Base-by-base conservation (phyloP, 2,113 vertebrate genomes). In the Tetrax tetrax region DNA sequence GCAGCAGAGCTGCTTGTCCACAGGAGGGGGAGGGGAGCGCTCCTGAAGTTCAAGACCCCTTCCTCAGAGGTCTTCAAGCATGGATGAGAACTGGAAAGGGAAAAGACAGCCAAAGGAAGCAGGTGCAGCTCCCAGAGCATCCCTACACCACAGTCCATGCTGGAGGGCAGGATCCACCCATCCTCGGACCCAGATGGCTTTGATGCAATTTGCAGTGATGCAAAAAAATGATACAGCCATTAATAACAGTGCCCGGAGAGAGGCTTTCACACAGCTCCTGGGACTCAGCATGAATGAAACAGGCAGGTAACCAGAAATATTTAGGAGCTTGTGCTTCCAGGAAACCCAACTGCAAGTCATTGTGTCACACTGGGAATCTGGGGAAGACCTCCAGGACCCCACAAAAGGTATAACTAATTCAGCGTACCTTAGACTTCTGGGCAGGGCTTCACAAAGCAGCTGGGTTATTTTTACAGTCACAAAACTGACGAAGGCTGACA, bases 81-180 rank as follows among this genome's bases (percentile, higher is more conserved):
- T 54, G 47, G 83, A 35, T 38, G 45, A 37, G 24, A 63, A 60
- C 68, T 8, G 1, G 35, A 23, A 64, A 74, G 33, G 53, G 71
- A 66, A 63, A 85, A 79, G 5, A 41, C 50, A 57, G 14, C 25
- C 54, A 31, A 31, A 89, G 45, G 41, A 87, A 92, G 80, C 54
- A 80, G 24, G 38, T 54, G 53, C 41, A 69, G 51, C 14, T 82
- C 54, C 65, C 69, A n/a, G 48, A 75, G 75, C 60, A 79, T 38
- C 88, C 71, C 51, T 29, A 56, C 57, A 41, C 28, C 48, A 14
- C 0, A 15, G 51, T 6, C 63, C 0, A 0, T n/a, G 66, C 45
- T 35, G 25, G 24, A 92, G 53, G 18, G 22, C 9, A 70, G 31
- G 37, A 54, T n/a, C 13, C 18, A 23, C 45, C 15, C 28, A 1